Conservation (phyloP, 2,113 vertebrate species). For the Chrysochloris asiatica region DNA sequence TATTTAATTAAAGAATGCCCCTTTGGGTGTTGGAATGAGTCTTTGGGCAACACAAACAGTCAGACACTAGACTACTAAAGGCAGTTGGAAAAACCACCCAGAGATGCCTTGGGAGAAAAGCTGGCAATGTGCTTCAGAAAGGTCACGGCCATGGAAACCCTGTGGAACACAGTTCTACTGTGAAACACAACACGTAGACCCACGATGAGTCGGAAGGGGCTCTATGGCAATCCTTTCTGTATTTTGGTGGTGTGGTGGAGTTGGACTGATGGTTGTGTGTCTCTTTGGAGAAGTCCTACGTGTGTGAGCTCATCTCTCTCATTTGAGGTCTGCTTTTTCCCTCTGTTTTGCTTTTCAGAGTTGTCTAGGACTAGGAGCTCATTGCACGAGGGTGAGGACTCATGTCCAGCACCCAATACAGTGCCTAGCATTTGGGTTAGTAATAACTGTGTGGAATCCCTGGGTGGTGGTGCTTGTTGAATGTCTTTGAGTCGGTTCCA, state of each 20-base stretch:
- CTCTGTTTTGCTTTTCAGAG: background rate
- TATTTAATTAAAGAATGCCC: background rate
- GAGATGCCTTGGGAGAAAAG: background rate
- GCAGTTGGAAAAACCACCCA: background rate
- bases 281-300: background rate
- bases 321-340: background rate
- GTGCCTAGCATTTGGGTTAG: background rate
- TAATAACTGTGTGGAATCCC: background rate
- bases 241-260: background rate
- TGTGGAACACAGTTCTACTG: background rate
- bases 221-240: background rate
- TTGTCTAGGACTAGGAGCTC: background rate
- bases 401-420: background rate
- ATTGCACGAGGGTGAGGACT: too few relatives aligned
- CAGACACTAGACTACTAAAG: background rate
- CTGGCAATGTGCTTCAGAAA: background rate
- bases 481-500: too few relatives aligned
- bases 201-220: background rate
- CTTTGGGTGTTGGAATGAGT: background rate
- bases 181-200: background rate
- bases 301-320: rapidly evolving
- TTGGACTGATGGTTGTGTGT: background rate
- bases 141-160: background rate
- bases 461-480: background rate
- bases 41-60: background rate